Evolutionary conservation across 2,888 invertebrate genomes (phyloP), one percentile per base, ranked within the genome.

Genomic region (Metalampra italica): DNA sequence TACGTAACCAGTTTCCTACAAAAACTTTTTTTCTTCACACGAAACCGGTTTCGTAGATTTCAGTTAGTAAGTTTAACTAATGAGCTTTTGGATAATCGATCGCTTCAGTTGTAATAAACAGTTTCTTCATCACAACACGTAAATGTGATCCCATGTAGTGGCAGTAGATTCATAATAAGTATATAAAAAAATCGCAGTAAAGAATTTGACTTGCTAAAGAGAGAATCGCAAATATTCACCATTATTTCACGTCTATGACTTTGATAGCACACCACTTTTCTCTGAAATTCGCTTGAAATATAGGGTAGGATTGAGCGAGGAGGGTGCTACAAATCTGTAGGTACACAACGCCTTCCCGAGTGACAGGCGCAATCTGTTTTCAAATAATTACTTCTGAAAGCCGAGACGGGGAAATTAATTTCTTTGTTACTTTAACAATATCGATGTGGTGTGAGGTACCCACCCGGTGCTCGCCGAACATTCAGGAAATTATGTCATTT

Each of bases 301-400:
- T 51, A 44, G 53, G 53, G 43, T 36, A 45, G 36, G 29, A 22
- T 22, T 29, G 9, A 41, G 11, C 38, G 40, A 12, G 39, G 38
- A 47, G 45, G 52, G 50, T 55, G 44, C 46, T 53, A 46, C 57
- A 65, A 63, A 59, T 71, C 57, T 71, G 71, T 67, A 69, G 54
- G 66, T 53, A 62, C 69, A 68, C 68, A 46, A 52, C 57, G 64
- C 60, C 64, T 69, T 59, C 57, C 62, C 66, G 62, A 77, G 76
- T 81, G 82, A 81, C 84, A 81, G 75, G 73, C 82, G 75, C 81
- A 80, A 82, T 83, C 82, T 84, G 82, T 82, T 82, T 81, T 82
- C 80, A 75, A 83, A 84, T 83, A 84, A 84, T 84, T 84, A 82
- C 80, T 82, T 75, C 68, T 78, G 80, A 84, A 81, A 82, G 81